These are phyloP conservation scores for Lates calcarifer DNA, from an alignment of 2,113 vertebrate species.

Conservation along the genomic window DNA sequence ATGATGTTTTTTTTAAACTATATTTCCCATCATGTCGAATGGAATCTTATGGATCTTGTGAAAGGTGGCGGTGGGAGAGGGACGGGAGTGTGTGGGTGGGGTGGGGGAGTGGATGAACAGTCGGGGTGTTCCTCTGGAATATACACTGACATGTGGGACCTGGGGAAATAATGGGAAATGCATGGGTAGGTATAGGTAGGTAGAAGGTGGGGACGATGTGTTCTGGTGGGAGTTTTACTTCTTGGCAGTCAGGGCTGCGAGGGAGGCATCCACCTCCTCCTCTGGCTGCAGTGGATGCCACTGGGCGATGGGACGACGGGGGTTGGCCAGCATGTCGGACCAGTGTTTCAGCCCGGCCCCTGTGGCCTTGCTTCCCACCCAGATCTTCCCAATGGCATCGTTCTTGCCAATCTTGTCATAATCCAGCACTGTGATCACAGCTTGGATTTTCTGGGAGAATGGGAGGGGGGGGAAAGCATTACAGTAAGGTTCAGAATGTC, in stretches of 20 bases:
- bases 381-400: slow-evolving; percentile 97
- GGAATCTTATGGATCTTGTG: slow-evolving; percentile 71
- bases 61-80: slow-evolving; percentile 51
- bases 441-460: slow-evolving; percentile 92
- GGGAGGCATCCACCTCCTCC: slow-evolving; percentile 93
- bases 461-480: slow-evolving; percentile 16
- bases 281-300: slow-evolving; percentile 98
- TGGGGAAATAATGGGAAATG: slow-evolving; percentile 55
- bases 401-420: slow-evolving; percentile 99
- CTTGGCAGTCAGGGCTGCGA: slow-evolving; percentile 91
- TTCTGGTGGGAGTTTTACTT: slow-evolving; percentile 87
- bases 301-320: slow-evolving; percentile 96
- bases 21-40: slow-evolving; percentile 75
- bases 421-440: slow-evolving; percentile 97
- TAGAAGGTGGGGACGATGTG: slow-evolving; percentile 32
- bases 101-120: slow-evolving; percentile 42
- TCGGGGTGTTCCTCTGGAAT: slow-evolving; percentile 65
- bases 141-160: slow-evolving; percentile 68
- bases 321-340: slow-evolving; percentile 98
- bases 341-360: slow-evolving; percentile 97
- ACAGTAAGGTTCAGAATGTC: neutral
- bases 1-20: slow-evolving; percentile 66
- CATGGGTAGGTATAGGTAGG: slow-evolving; percentile 42
- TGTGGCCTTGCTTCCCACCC: slow-evolving; percentile 91
- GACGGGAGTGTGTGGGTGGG: neutral